Base-by-base conservation (phyloP, 2,797 vertebrate species). In the Mallotus villosus region DNA sequence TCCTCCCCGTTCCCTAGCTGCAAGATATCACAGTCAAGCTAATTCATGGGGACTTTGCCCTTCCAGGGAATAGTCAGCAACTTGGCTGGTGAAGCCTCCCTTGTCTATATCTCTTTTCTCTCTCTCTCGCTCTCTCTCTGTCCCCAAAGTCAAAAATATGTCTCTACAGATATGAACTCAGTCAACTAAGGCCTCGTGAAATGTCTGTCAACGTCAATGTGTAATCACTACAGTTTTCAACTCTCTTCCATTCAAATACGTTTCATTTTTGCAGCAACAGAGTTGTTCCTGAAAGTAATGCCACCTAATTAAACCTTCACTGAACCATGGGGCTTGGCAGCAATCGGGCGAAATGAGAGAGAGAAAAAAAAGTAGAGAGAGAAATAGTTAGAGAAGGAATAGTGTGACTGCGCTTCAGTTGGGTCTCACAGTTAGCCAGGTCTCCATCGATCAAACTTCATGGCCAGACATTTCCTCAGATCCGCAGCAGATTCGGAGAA, bases 121-220 rank as follows among this genome's bases (percentile, higher is more conserved):
- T 72, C 46, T 22, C 24, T n/a, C 67, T 68, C 24, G 2, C 17
- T 53, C 17, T 19, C 17, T 53, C 16, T 17, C 51, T 53, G 2
- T 53, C 51, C 12, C 41, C 14, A 46, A 46, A 46, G 11, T 12
- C 1, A 41, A 46, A 41, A 41, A 41, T 9, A 41, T 41, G 51
- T 53, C 51, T 53, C 6, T 49, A 17, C 51, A 69, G 63, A 82
- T 66, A 81, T 80, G 76, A 81, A 49, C 83, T 86, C 84, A n/a
- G n/a, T 25, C 81, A 81, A 49, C 83, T 86, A 85, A 24, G n/a
- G 29, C 81, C 80, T 86, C 83, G 87, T 79, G 76, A 51, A 58
- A 61, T 85, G 63, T 77, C 80, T 82, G 76, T 71, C 74, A 78
- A 55, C 51, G 4, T 55, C 0, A 55, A 0, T 55, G 19, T 5